Base-by-base conservation (phyloP, 2,888 invertebrate species). In the Acleris literana region DNA sequence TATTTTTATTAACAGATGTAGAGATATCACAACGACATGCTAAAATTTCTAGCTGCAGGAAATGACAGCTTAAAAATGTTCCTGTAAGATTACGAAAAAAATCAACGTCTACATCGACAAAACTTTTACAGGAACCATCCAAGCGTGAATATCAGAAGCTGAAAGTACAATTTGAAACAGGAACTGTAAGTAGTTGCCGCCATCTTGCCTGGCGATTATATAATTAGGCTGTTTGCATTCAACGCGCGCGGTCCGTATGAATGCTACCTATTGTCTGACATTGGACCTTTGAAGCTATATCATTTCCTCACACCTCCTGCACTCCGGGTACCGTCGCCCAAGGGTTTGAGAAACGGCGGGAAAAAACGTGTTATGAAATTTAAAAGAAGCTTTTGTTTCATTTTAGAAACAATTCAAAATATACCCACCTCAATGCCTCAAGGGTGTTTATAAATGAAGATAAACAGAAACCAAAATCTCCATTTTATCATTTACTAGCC, bases 241-340 rank as follows among this genome's bases (percentile, higher is more conserved):
- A 83, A 75, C 72, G 71, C 80, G 81, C 87, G 85, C 72, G 76
- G 75, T 65, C 78, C 86, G 90, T 91, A 91, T 92, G 92, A 92
- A 92, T 92, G 91, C 85, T 90, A 89, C 90, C 92, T 91, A 92
- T 87, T 88, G 90, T 90, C 92, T 91, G 92, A 91, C 92, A 89
- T 90, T 86, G 90, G 92, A 92, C 92, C 92, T 90, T 80, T 71
- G 85, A 69, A 86, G 90, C 90, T 92, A 92, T 90, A 92, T 92
- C 91, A 92, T 90, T 91, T 82, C 69, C 75, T 88, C 80, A 82
- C 90, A 90, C 90, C 90, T 88, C 86, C 81, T 79, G 78, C 81
- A 78, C 83, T 81, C 79, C 77, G 72, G 72, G 46, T 43, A 48
- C 46, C 52, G 56, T 48, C 39, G 52, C 59, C 60, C 46, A 53